Evolutionary conservation across 1,140 invertebrate genomes (phyloP), one percentile per base, ranked within the genome.

Genomic region (Calephelis virginiensis): DNA sequence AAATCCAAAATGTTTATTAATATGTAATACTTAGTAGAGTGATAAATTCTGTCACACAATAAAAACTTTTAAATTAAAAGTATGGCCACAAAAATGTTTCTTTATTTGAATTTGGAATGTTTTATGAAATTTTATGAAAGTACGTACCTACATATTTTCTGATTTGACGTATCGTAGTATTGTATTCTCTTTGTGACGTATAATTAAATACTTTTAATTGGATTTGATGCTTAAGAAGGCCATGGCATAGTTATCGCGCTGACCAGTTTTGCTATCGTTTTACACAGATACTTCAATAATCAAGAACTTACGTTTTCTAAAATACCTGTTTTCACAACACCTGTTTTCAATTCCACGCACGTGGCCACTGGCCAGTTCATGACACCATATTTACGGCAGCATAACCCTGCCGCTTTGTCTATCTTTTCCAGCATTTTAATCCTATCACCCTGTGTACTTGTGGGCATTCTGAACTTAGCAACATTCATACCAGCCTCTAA

Each of bases 401-500:
- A 80, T 6, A 61, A 64, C 7, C n/a, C 8, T 8, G 75, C 70
- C 6, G 83, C 82, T 46, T 80, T 78, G 46, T 81, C 71, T 11
- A 85, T 63, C 69, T 78, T 82, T 0, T 66, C 72, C 5, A 88
- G 66, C 3, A 88, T 53, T 38, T 67, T 64, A 13, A 81, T 71
- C 62, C 75, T 80, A 14, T 86, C 80, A 0, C 70, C 77, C 56
- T 43, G 76, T 0, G 78, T 80, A 45, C 70, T 78, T 45, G 66
- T 67, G 1, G 80, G 75, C 67, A 82, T 67, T 67, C 73, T 75
- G 12, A 88, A 76, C 60, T 76, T 77, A 8, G 69, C 76, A 45
- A 81, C 69, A 56, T 83, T 86, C 77, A 85, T 81, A 4, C 83
- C 85, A 11, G 71, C 72, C 73, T 85, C 81, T 63, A 88, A 66